Evolutionary conservation across 2,113 vertebrate species (phyloP).

Genomic region (Fregata magnificens): DNA sequence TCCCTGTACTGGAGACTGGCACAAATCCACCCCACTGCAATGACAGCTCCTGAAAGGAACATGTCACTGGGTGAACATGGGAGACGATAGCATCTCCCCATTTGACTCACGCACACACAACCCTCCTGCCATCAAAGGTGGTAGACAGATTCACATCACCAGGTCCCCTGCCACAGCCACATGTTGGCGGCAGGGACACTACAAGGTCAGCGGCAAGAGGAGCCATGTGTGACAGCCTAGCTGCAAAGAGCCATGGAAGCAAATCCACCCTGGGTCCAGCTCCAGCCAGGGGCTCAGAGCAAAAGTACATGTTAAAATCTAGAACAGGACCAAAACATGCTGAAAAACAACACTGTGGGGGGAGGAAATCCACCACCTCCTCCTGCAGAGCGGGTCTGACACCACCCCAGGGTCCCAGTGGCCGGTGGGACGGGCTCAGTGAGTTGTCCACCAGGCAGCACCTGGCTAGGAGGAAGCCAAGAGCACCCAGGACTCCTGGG

Average conservation of each 20-base stretch:
- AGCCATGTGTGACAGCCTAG: rapidly evolving
- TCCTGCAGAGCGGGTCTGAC: neutral
- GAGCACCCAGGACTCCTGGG: neutral
- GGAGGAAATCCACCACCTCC: neutral
- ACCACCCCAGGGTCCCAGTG: rapidly evolving
- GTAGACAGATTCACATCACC: neutral
- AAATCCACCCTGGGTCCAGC: neutral
- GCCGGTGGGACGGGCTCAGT: rapidly evolving
- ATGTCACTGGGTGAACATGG: neutral
- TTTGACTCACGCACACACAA: neutral
- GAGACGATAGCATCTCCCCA: neutral
- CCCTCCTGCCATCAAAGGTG: neutral
- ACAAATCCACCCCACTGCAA: neutral
- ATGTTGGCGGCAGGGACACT: neutral
- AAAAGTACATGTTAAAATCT: rapidly evolving
- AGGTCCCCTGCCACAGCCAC: neutral
- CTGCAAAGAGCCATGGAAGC: neutral
- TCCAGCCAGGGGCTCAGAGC: neutral
- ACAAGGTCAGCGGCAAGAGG: neutral
- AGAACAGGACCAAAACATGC: neutral
- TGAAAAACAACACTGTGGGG: neutral
- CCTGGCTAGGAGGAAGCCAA: neutral
- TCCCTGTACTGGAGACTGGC: neutral
- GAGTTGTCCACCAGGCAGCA: neutral
- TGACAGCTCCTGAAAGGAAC: neutral